Base-by-base conservation (phyloP, 2,888 invertebrate species). In the Scaptomyza flava region DNA sequence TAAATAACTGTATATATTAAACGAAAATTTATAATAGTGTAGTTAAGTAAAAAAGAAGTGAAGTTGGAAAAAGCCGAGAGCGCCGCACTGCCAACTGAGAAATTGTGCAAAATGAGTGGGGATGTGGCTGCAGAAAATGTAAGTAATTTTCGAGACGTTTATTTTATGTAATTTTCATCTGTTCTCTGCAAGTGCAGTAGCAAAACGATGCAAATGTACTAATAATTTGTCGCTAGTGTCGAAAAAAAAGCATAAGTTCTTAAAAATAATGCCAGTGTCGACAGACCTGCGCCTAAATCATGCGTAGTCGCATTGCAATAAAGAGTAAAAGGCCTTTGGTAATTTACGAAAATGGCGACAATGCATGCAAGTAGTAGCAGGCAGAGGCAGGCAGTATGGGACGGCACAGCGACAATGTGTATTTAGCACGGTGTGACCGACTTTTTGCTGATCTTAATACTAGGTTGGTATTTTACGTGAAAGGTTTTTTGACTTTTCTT, bases 341-440 rank as follows among this genome's bases (percentile, higher is more conserved):
- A 88, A 81, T 82, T 89, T 81, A 85, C 84, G 87, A 90, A 90
- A 90, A 90, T 90, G 91, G 90, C 91, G 90, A 90, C 90, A 90
- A 87, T 82, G 89, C 82, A 82, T 74, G 89, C 83, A 79, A 74
- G 75, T 51, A 50, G 61, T 60, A 75, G 69, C 42, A 56, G 57
- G 48, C 68, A 62, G 67, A 20, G 53, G 70, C 72, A 59, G 69
- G 53, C 70, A 57, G 66, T 51, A 48, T 47, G 50, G 34, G 58
- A 68, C 50, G 72, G 48, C 52, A 57, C 51, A 59, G 50, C 61
- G 61, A 62, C 66, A 81, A 74, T 87, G 87, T 80, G 77, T 87
- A 83, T 87, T 89, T 84, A 78, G 81, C 84, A 70, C 69, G 87
- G 75, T 81, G 82, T 85, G 85, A 67, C 87, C 81, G 68, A 68